Percentiles rank a stretch among this genome's conserved stretches.
phyloP scores from a whole-genome alignment of 2,888 invertebrate species.

The Stenchaetothrips biformis region DNA sequence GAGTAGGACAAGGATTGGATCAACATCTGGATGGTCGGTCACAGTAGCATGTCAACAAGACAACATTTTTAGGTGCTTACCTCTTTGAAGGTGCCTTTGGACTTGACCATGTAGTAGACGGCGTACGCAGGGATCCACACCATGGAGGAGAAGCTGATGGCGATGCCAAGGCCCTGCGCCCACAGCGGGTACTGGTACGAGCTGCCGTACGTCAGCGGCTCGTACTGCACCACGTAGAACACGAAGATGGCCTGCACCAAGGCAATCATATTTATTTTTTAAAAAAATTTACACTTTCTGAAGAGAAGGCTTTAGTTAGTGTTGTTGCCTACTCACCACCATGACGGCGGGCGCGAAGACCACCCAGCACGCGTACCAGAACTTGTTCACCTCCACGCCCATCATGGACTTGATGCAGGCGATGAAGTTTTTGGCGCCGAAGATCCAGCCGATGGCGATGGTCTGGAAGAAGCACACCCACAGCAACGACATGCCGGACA shows the following conservation, averaged over 20 bases:
- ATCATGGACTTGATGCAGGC: slow-evolving; percentile 61
- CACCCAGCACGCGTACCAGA: slow-evolving; percentile 58
- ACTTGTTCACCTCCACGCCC: slow-evolving; percentile 51
- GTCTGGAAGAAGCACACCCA: slow-evolving; percentile 61
- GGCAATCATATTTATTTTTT: neutral
- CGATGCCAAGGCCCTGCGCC: slow-evolving; percentile 58
- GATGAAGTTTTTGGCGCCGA: slow-evolving; percentile 54
- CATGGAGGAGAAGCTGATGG: slow-evolving; percentile 60
- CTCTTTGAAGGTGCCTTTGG: slow-evolving; percentile 52
- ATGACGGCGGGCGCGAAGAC: slow-evolving; percentile 56
- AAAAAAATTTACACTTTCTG: too few relatives aligned
- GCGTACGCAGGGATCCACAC: slow-evolving; percentile 60
- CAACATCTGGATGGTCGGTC: too few relatives aligned
- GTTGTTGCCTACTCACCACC: slow-evolving; percentile 47
- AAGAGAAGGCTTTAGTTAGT: too few relatives aligned
- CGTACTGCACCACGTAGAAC: slow-evolving; percentile 56
- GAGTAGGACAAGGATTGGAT: neutral
- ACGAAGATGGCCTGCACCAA: slow-evolving; percentile 56
- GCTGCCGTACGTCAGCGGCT: slow-evolving; percentile 55
- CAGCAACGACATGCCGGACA: slow-evolving; percentile 55
- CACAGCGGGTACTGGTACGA: slow-evolving; percentile 56
- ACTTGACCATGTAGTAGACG: slow-evolving; percentile 53
- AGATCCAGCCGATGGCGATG: slow-evolving; percentile 56
- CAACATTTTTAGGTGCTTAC: slow-evolving; percentile 43
- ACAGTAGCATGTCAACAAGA: neutral